Evolutionary conservation across 2,113 vertebrate genomes (phyloP).

Genomic region (Stegastes partitus): DNA sequence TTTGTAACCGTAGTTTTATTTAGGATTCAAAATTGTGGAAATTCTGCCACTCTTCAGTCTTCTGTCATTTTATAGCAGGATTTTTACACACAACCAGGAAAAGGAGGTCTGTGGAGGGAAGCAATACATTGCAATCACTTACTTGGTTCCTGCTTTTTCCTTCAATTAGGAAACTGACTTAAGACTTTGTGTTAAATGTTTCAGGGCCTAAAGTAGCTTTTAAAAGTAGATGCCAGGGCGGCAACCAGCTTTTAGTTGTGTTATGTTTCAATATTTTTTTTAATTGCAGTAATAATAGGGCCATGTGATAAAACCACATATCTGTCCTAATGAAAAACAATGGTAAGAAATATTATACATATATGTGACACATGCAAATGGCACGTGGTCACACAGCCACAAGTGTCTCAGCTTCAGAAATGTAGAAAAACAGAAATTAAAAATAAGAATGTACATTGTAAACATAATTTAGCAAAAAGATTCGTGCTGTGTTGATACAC

Average conservation of each 20-base stretch:
- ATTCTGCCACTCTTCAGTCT: neutral
- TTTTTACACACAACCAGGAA: neutral
- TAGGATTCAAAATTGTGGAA: neutral
- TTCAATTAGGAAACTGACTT: constrained; percentile 16
- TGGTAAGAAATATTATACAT: neutral
- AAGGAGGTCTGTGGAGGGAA: constrained; percentile 11
- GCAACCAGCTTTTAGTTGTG: constrained; percentile 20
- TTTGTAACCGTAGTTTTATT: too few relatives aligned
- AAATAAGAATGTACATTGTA: too few relatives aligned
- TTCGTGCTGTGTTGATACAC: too few relatives aligned
- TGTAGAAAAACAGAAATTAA: too few relatives aligned
- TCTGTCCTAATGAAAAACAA: constrained; percentile 3
- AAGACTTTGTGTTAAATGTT: constrained; percentile 38
- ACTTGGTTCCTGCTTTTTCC: constrained; percentile 4
- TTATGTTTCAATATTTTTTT: constrained; percentile 25
- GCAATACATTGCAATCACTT: constrained; percentile 1
- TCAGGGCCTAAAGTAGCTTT: constrained; percentile 18
- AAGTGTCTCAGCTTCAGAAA: too few relatives aligned
- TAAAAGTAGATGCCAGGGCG: constrained; percentile 30
- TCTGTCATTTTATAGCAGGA: neutral
- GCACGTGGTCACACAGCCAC: too few relatives aligned
- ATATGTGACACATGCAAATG: neutral
- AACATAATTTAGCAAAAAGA: too few relatives aligned
- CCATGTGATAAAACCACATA: constrained; percentile 14
- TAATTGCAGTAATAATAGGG: constrained; percentile 25